Base-by-base conservation (phyloP, 2,797 vertebrate genomes). In the Darevskia mixta region DNA sequence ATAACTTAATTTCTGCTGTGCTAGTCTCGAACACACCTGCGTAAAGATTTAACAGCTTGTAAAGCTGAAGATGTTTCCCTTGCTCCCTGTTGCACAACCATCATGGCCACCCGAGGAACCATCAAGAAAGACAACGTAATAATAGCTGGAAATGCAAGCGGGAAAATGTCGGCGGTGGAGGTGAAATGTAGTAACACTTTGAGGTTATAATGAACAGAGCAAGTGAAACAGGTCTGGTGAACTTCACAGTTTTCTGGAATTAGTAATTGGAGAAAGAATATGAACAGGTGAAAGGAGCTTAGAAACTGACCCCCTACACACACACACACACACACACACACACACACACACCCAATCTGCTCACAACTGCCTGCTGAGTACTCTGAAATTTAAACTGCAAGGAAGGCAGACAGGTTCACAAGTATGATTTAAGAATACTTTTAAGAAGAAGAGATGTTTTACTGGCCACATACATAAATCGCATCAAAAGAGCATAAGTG, bases 1-100 rank as follows among this genome's bases (percentile, higher is more conserved):
- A 93, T 92, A 94, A 88, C 86, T 92, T 95, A 88, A 96, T 97
- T 95, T 96, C 93, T 94, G 92, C 87, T 95, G 35, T 87, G 93
- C 79, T 94, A 79, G 92, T 96, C 91, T 95, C 92, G 93, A 95
- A 91, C 94, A 96, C 96, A 97, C 96, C 96, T 97, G 97, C 92
- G 94, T 96, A 95, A 96, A 83, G 85, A 94, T 94, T 91, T 94
- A 94, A 92, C 88, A 81, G 91, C 90, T 95, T 94, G 94, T 91
- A 94, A 95, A 96, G 86, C 88, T 89, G 90, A 91, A 93, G 92
- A 94, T 96, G 72, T 90, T 94, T 92, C 93, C 91, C 93, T 86
- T 91, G 93, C 55, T 96, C 90, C 93, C 95, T 92, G 79, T 94
- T 96, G 91, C 85, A 94, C 88, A 95, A 93, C 49, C 93, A 67